Conservation (phyloP, 2,113 vertebrate species). For the Vulpes lagopus region DNA sequence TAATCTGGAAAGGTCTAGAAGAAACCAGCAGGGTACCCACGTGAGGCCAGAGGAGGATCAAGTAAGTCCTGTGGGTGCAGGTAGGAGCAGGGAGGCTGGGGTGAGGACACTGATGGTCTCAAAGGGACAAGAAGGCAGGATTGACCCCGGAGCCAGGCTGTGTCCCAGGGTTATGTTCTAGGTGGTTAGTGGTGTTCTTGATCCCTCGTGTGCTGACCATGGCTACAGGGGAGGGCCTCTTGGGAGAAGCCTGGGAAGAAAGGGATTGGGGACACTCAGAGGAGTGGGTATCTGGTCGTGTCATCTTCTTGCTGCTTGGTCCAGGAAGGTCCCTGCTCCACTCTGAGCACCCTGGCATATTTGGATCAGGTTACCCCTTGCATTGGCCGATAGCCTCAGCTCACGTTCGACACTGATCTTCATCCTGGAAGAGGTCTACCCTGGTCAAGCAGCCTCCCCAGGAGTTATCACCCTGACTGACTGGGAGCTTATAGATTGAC, state of each 20-base stretch:
- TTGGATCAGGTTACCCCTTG: background rate
- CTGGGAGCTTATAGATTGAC: background rate
- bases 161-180: background rate
- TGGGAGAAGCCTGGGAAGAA: background rate
- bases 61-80: background rate
- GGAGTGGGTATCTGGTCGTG: background rate
- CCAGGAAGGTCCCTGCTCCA: background rate
- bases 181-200: background rate
- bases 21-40: background rate
- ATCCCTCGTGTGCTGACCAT: background rate
- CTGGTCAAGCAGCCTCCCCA: background rate
- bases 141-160: background rate
- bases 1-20: background rate
- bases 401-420: background rate
- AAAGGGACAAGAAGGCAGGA: background rate
- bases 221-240: background rate
- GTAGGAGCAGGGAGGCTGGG: background rate
- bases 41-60: background rate
- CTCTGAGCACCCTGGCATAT: background rate
- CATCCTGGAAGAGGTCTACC: background rate
- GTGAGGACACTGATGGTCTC: background rate
- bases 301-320: background rate
- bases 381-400: background rate
- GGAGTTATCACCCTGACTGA: background rate
- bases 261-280: too few species aligned